Evolutionary conservation across 2,113 vertebrate species (phyloP), one percentile per base, ranked within the genome.

Genomic region (Paracanthobrama guichenoti): DNA sequence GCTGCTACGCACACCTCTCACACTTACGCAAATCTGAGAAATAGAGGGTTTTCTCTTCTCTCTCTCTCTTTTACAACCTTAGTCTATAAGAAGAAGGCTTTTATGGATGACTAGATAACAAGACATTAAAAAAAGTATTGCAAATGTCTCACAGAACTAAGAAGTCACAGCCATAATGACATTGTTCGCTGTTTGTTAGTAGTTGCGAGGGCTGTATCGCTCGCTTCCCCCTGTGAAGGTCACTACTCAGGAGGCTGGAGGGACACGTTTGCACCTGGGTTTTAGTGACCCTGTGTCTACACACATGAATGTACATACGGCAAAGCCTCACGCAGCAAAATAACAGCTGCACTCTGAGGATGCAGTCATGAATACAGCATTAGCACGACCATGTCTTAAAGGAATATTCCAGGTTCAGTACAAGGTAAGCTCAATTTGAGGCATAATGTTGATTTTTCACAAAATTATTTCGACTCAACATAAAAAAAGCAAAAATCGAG

Each of bases 171-270:
- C 1, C n/a, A 60, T 22, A 22, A 31, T 66, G 60, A 20, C 60
- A 20, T 7, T 48, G 26, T 39, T 69, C 74, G 35, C 12, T 7
- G 53, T 57, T 74, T 48, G 81, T 75, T 75, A 50, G 59, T 64
- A 48, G 55, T 64, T 75, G n/a, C 48, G 18, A 71, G n/a, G 81
- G 67, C 20, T 76, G 57, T 28, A 13, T 46, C 2, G 44, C 79
- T 67, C 42, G 35, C 12, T 55, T 53, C 73, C 46, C 60, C 60
- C 55, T 3, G 82, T 66, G 82, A 84, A 66, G 73, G 57, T 84
- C 24, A 66, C 26, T 75, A 76, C 76, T 87, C 85, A 85, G 69
- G 85, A 73, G 60, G 81, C 75, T 80, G 82, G 82, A 87, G 35
- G 53, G 76, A 59, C 53, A 62, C 31, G 14, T 24, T 22, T 35